Conservation (phyloP, 2,797 vertebrate genomes). For the Hephaestus fuliginosus region DNA sequence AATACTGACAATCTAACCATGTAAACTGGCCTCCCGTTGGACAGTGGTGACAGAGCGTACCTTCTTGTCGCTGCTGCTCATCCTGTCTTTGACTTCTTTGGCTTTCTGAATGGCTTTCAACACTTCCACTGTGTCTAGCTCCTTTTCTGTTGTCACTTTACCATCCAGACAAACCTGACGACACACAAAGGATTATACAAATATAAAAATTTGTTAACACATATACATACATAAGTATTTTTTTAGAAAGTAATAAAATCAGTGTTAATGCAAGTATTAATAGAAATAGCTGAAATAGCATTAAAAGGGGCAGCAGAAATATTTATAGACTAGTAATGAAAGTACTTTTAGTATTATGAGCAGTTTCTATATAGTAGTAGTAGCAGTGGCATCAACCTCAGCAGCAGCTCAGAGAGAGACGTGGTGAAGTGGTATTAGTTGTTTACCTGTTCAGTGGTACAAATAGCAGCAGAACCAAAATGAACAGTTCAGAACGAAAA, state of each 20-base stretch:
- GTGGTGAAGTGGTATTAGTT: background rate
- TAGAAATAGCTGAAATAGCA: background rate
- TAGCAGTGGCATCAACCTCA: background rate
- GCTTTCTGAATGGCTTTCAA: slow-evolving; percentile 99
- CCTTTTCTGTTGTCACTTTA: slow-evolving; percentile 91
- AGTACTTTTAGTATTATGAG: background rate
- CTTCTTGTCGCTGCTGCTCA: slow-evolving; percentile 92
- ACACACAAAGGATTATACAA: background rate
- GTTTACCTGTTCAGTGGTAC: background rate
- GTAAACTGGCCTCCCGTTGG: background rate
- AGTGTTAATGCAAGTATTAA: background rate
- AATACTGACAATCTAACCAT: background rate
- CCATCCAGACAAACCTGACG: slow-evolving; percentile 93
- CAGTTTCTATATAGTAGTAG: background rate
- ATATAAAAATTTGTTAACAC: background rate
- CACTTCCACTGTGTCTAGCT: slow-evolving; percentile 97
- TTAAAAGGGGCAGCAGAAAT: background rate
- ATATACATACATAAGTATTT: background rate
- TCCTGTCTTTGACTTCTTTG: slow-evolving; percentile 93
- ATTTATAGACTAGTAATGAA: background rate
- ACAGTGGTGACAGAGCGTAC: slow-evolving; percentile 73
- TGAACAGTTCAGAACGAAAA: background rate
- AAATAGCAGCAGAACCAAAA: background rate
- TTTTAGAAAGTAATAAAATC: background rate
- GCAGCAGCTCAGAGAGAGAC: background rate